Conservation (phyloP, 1,140 invertebrate genomes). For the Bombus cullumanus region DNA sequence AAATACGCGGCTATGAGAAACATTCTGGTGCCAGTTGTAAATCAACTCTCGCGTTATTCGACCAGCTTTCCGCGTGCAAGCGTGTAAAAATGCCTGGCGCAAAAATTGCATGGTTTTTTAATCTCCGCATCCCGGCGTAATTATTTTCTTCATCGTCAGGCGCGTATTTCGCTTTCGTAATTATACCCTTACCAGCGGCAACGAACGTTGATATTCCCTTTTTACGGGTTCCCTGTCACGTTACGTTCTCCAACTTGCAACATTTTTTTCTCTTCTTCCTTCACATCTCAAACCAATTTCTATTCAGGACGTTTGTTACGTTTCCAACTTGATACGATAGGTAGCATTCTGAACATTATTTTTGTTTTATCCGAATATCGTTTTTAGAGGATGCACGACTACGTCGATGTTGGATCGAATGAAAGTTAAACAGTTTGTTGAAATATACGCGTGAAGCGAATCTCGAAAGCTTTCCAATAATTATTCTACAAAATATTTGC, state of each 20-base stretch:
- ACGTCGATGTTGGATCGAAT: too few species aligned
- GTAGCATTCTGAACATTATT: too few species aligned
- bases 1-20: slow-evolving; percentile 6
- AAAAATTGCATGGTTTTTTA: slow-evolving; percentile 56
- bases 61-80: neutral
- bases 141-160: slow-evolving; percentile 46
- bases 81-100: slow-evolving; percentile 25
- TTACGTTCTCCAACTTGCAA: neutral
- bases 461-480: too few species aligned
- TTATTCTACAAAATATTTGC: too few species aligned
- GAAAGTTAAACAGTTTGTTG: too few species aligned
- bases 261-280: neutral
- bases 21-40: slow-evolving; percentile 14
- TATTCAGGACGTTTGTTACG: neutral
- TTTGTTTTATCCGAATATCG: too few species aligned
- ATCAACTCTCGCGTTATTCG: slow-evolving; percentile 38
- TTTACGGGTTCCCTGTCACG: neutral
- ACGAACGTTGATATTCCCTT: slow-evolving; percentile 2
- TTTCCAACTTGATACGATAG: neutral
- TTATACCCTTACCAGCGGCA: neutral
- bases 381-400: too few species aligned
- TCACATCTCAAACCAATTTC: neutral
- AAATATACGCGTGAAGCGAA: too few species aligned
- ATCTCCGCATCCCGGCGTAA: slow-evolving; percentile 33
- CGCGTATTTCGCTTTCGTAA: slow-evolving; percentile 15